These are phyloP conservation scores for Hirtodrosophila histrioides DNA, from an alignment of 2,888 invertebrate genomes.

Conservation along the genomic window DNA sequence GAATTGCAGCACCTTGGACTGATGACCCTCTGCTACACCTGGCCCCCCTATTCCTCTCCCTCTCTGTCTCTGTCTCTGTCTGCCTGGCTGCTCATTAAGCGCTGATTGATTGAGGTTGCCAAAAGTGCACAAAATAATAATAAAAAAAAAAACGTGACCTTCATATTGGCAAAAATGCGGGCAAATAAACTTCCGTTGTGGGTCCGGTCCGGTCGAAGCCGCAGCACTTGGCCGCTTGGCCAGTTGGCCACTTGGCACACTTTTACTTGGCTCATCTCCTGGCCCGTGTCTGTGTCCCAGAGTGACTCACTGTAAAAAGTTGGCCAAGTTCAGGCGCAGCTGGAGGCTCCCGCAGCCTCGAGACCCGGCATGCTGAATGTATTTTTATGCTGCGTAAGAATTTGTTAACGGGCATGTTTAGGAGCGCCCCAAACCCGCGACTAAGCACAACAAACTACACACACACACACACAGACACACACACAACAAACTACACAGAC, in stretches of 20 bases:
- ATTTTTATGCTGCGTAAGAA: slow-evolving; percentile 68
- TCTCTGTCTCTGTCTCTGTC: background rate
- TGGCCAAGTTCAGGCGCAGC: slow-evolving; percentile 75
- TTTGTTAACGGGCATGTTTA: slow-evolving; percentile 76
- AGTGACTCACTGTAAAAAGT: slow-evolving; percentile 58
- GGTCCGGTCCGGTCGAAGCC: background rate
- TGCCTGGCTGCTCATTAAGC: slow-evolving; percentile 53
- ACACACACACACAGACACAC: slow-evolving; percentile 2
- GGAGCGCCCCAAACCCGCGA: slow-evolving; percentile 43
- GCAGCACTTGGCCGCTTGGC: slow-evolving; percentile 33
- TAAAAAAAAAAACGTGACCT: slow-evolving; percentile 57
- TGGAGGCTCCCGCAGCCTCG: slow-evolving; percentile 53
- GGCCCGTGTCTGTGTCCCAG: slow-evolving; percentile 37
- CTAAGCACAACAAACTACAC: slow-evolving; percentile 35
- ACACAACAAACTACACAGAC: background rate
- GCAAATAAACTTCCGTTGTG: slow-evolving; percentile 74
- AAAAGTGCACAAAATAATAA: slow-evolving; percentile 49
- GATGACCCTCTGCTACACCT: background rate
- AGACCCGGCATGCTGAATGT: slow-evolving; percentile 21
- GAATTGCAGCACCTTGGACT: slow-evolving; percentile 34
- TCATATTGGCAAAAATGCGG: slow-evolving; percentile 65
- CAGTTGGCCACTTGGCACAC: slow-evolving; percentile 69
- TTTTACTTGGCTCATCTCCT: slow-evolving; percentile 63
- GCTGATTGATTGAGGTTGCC: slow-evolving; percentile 69
- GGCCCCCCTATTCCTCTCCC: background rate